Percentiles rank a stretch among this genome's conserved stretches.
These are phyloP conservation scores for Todiramphus saurophagus DNA, from an alignment of 2,113 vertebrate species.

Conservation along the genomic window DNA sequence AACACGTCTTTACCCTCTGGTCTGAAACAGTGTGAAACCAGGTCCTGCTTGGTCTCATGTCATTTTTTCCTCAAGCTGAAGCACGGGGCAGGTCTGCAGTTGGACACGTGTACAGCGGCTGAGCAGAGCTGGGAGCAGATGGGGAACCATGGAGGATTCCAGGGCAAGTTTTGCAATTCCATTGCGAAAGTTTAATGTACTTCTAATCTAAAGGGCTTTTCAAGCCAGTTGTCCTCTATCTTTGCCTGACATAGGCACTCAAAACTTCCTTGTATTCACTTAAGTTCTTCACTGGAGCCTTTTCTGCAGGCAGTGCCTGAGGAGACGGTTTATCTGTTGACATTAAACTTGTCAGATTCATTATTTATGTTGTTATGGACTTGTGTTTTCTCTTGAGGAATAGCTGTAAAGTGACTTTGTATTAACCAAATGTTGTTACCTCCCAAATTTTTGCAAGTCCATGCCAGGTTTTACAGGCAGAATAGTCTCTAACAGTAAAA, in stretches of 20 bases:
- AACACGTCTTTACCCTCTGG: neutral
- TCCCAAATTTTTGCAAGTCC: constrained; percentile 21
- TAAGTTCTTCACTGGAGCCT: neutral
- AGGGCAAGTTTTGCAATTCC: neutral
- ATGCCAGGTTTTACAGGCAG: constrained; percentile 38
- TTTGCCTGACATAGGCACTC: neutral
- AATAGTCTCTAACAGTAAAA: neutral
- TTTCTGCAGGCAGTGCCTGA: neutral
- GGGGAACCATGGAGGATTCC: neutral
- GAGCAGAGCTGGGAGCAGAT: neutral
- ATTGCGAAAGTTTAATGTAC: neutral
- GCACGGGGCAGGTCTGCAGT: neutral
- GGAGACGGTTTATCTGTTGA: neutral
- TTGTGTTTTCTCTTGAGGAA: neutral
- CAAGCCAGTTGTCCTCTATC: neutral
- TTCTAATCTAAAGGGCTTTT: constrained; percentile 2
- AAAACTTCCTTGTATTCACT: neutral
- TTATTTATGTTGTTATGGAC: neutral
- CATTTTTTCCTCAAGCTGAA: neutral
- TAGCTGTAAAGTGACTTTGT: neutral
- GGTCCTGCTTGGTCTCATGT: neutral
- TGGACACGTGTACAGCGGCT: accelerated
- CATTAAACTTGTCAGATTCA: neutral
- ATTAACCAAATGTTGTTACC: neutral
- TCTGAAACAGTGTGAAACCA: neutral